phyloP scores from a whole-genome alignment of 1,140 invertebrate species.

The Drosophila ambigua region DNA sequence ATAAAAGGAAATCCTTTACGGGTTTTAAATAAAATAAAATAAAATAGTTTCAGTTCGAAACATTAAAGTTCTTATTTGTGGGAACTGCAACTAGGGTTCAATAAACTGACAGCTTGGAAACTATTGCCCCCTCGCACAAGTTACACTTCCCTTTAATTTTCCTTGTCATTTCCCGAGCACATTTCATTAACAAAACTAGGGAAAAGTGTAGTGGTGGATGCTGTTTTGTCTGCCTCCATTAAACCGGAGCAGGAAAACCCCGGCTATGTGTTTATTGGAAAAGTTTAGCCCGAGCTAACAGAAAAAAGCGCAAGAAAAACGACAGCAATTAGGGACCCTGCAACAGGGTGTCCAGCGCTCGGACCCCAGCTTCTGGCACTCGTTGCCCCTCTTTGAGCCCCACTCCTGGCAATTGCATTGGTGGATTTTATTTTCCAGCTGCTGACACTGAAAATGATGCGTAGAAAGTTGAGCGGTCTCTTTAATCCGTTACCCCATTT shows the following conservation, averaged over 20 bases:
- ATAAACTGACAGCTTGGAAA: too few species aligned
- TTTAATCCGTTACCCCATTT: conserved; percentile 17
- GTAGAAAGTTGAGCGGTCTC: conserved; percentile 31
- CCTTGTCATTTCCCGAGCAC: conserved; percentile 1
- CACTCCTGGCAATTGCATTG: too few species aligned
- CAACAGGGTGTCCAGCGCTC: conserved; percentile 6
- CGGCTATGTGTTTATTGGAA: conserved; percentile 43
- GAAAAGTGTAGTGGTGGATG: conserved; percentile 12
- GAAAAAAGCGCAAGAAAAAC: conserved; percentile 9
- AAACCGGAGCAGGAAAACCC: neutral
- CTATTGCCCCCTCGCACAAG: neutral
- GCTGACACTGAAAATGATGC: conserved; percentile 1
- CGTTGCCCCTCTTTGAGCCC: too few species aligned
- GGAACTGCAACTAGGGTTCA: too few species aligned
- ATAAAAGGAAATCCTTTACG: too few species aligned
- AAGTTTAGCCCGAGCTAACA: conserved; percentile 23
- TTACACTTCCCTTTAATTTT: neutral
- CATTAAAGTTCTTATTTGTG: too few species aligned
- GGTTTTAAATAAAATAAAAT: too few species aligned
- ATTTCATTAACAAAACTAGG: conserved; percentile 36
- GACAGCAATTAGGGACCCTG: conserved; percentile 40
- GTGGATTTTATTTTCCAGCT: conserved; percentile 18
- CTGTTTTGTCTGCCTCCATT: conserved; percentile 36
- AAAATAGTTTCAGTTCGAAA: too few species aligned
- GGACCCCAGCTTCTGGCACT: conserved; percentile 1